phyloP scores from a whole-genome alignment of 2,797 vertebrate species.

The Alfaro cultratus region DNA sequence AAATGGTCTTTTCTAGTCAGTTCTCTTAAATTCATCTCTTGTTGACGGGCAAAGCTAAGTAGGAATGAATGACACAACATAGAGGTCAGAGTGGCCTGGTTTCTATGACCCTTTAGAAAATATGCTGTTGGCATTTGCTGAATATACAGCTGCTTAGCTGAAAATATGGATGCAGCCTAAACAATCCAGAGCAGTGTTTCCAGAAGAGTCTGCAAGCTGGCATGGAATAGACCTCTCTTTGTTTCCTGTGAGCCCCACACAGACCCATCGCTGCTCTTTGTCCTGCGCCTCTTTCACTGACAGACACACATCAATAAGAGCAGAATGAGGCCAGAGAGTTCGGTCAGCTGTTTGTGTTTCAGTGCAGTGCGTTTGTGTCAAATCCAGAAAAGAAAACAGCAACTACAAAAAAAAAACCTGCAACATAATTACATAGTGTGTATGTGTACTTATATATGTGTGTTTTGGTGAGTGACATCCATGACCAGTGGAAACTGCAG shows the following conservation, averaged over 20 bases:
- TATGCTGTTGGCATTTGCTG: constrained; percentile 63
- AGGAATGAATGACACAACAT: constrained; percentile 24
- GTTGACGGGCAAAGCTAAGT: constrained; percentile 1
- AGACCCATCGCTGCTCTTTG: constrained; percentile 71
- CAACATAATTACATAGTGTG: constrained; percentile 19
- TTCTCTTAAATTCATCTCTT: constrained; percentile 8
- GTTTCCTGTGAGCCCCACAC: constrained; percentile 69
- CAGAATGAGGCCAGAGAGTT: constrained; percentile 78
- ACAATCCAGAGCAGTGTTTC: constrained; percentile 73
- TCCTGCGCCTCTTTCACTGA: constrained; percentile 72
- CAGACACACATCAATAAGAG: constrained; percentile 78
- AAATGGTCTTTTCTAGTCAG: neutral
- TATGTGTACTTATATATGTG: constrained; percentile 9
- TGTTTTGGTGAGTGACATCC: constrained; percentile 16
- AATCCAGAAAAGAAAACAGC: constrained; percentile 30
- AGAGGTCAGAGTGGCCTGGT: constrained; percentile 42
- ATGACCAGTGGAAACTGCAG: constrained; percentile 51
- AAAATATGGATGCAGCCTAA: constrained; percentile 69
- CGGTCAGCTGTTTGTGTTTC: constrained; percentile 49
- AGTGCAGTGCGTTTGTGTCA: constrained; percentile 24
- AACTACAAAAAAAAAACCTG: constrained; percentile 12
- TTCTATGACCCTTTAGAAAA: constrained; percentile 53
- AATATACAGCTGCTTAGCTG: constrained; percentile 64
- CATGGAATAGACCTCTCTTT: constrained; percentile 71
- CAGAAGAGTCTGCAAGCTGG: constrained; percentile 69